These are phyloP conservation scores for Pterobdella sp. DNA, from an alignment of 2,888 invertebrate genomes.

Conservation along the genomic window DNA sequence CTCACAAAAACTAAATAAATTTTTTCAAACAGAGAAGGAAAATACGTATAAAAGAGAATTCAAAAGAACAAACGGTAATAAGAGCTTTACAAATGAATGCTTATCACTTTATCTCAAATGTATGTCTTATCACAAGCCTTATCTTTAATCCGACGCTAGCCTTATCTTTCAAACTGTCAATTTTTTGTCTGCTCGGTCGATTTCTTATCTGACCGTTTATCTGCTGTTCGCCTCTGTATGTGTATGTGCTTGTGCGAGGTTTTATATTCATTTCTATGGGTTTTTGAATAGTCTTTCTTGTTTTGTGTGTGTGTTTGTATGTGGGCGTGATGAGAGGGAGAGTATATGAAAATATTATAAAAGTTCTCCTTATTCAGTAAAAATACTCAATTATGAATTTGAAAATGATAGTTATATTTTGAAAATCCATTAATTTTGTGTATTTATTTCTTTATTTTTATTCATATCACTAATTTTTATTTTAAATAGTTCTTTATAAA, in stretches of 20 bases:
- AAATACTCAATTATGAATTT: too few relatives aligned
- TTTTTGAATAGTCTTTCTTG: neutral
- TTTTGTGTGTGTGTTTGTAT: neutral
- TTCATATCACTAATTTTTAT: too few relatives aligned
- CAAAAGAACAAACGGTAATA: too few relatives aligned
- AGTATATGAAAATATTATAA: too few relatives aligned
- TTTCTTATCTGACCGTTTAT: slow-evolving; percentile 22
- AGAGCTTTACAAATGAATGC: neutral
- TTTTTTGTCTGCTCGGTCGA: slow-evolving; percentile 26
- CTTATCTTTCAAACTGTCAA: slow-evolving; percentile 29
- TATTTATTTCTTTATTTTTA: too few relatives aligned
- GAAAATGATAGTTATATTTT: too few relatives aligned
- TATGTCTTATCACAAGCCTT: slow-evolving; percentile 21
- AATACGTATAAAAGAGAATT: too few relatives aligned
- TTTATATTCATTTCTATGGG: neutral
- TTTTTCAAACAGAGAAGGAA: too few relatives aligned
- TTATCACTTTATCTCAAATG: neutral
- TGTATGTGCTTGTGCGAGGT: slow-evolving; percentile 2
- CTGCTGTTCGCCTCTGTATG: slow-evolving; percentile 9
- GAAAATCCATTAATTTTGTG: too few relatives aligned
- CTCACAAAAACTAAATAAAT: neutral
- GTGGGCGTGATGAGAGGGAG: too few relatives aligned
- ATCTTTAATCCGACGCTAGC: slow-evolving; percentile 28
- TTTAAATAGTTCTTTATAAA: too few relatives aligned
- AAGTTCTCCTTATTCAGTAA: too few relatives aligned